Evolutionary conservation across 2,888 invertebrate genomes (phyloP), one percentile per base, ranked within the genome.

Genomic region (Micoletzkya japonica): DNA sequence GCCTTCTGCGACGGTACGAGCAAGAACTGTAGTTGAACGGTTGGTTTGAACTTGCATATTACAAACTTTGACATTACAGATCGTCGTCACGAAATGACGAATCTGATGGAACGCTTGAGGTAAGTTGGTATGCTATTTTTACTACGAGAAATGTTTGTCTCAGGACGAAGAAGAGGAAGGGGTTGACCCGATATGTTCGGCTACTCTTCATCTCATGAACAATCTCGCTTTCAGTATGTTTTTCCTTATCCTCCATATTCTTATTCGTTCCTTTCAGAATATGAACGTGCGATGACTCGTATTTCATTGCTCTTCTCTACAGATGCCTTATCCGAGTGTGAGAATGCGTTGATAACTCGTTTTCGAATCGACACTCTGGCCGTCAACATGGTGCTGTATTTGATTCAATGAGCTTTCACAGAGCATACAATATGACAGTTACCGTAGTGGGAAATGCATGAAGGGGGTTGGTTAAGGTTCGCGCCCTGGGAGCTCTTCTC

Each of bases 401-500:
- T 39, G 39, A 39, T 17, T 39, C 39, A 39, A 39, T 39, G 39
- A 6, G 39, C 7, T 39, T 6, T 39, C 17, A 10, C 17, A 39
- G 39, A 39, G 39, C 17, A 52, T 52, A 52, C 24, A 14, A n/a
- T n/a, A 14, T 52, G 17, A 28, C 34, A 34, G n/a, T 28, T 54
- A 34, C 71, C 24, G 49, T 37, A 39, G 26, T 73, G 10, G 61
- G 73, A 39, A 56, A 66, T 50, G 72, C n/a, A n/a, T n/a, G n/a
- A n/a, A n/a, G n/a, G 14, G 52, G 6, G 26, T 52, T 14, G n/a
- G 14, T 52, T 61, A 24, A 81, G 82, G 75, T 83, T 34, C 75
- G 80, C 20, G 73, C 83, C 0, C 70, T 84, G 34, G 84, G 84
- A 1, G 84, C 84, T 14, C 77, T 85, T 26, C 74, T 85, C 26